A percentile compares a stretch with the other conserved stretches of the same genome.
Conservation (phyloP, 2,113 vertebrate species). For the Hippocampus barbouri region DNA sequence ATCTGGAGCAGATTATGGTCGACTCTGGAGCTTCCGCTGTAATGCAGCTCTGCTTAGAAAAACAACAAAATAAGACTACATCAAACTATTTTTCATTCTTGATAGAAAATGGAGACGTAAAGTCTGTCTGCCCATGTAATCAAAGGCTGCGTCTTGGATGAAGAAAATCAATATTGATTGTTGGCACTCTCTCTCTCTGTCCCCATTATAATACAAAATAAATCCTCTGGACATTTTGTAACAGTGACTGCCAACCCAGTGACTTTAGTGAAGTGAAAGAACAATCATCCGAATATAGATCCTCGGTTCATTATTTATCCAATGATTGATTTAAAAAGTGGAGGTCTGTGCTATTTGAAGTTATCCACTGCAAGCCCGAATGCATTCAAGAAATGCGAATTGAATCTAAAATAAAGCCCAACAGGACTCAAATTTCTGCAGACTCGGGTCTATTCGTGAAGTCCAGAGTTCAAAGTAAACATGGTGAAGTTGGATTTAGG, state of each 20-base stretch:
- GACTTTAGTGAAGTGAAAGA: constrained; percentile 20
- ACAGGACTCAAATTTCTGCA: too few relatives aligned
- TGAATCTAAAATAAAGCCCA: too few relatives aligned
- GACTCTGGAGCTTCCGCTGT: neutral
- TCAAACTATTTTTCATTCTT: neutral
- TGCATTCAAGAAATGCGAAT: too few relatives aligned
- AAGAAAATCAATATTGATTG: constrained; percentile 35
- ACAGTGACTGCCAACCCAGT: constrained; percentile 9
- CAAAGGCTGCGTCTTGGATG: neutral
- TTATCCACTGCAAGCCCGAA: constrained; percentile 38
- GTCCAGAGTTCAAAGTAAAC: too few relatives aligned
- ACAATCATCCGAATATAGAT: constrained; percentile 19
- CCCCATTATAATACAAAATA: constrained; percentile 41
- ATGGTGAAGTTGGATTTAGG: too few relatives aligned
- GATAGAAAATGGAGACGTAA: neutral
- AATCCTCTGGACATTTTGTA: constrained; percentile 24
- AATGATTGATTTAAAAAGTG: constrained; percentile 40
- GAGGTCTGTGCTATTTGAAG: constrained; percentile 32
- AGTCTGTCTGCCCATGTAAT: neutral
- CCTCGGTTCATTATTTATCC: constrained; percentile 13
- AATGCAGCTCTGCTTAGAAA: neutral
- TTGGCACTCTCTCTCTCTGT: neutral
- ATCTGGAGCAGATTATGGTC: neutral
- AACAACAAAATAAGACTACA: neutral
- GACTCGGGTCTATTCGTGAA: too few relatives aligned